Evolutionary conservation across 2,113 vertebrate genomes (phyloP).

Genomic region (Plecturocebus donacophilus): DNA sequence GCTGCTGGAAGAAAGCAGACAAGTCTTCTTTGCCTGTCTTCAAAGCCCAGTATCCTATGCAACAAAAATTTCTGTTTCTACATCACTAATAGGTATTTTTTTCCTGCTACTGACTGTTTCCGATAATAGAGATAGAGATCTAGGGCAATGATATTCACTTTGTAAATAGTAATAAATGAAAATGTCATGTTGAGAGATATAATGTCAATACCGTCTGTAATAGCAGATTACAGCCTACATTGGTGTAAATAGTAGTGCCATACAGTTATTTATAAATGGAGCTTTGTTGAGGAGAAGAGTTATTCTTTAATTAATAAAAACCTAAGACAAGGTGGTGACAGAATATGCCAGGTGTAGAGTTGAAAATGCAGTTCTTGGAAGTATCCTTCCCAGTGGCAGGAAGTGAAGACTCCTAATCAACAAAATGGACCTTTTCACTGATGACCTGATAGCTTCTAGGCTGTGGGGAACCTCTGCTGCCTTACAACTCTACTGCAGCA

Average conservation of each 20-base stretch:
- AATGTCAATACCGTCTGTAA: background rate
- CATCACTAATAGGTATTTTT: background rate
- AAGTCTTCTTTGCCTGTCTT: background rate
- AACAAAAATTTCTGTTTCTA: background rate
- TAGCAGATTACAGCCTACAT: background rate
- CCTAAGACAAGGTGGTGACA: background rate
- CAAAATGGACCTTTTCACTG: background rate
- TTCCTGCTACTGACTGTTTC: background rate
- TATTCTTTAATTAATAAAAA: constrained; percentile 12
- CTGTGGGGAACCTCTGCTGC: background rate
- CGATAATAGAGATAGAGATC: background rate
- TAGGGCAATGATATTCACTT: background rate
- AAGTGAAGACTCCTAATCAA: background rate
- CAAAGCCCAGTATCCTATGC: background rate
- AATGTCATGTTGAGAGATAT: background rate
- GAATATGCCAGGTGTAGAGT: background rate
- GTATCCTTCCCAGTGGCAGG: background rate
- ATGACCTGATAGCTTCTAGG: background rate
- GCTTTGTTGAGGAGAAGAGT: background rate
- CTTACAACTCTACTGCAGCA: background rate
- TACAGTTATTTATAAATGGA: background rate
- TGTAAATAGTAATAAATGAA: background rate
- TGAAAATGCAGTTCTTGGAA: background rate
- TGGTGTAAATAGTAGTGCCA: background rate
- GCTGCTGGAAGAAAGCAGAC: background rate